A percentile compares a stretch with the other conserved stretches of the same genome.
phyloP scores from a whole-genome alignment of 2,797 vertebrate species.

The Momotus momota region DNA sequence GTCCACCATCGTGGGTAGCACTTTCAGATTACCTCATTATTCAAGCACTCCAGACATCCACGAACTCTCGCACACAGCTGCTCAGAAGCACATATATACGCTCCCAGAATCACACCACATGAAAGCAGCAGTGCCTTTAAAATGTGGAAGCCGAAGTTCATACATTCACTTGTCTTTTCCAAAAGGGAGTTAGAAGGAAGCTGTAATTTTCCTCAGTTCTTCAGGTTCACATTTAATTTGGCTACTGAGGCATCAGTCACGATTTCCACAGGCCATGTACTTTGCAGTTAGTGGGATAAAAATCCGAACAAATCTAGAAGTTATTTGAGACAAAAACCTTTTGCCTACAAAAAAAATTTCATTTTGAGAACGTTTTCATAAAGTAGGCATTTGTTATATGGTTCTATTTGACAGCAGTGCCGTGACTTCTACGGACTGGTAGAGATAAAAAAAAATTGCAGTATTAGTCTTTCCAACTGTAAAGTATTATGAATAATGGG shows the following conservation, averaged over 20 bases:
- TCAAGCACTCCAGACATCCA: neutral
- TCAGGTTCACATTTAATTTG: neutral
- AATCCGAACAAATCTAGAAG: neutral
- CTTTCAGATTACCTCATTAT: neutral
- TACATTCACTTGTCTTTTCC: neutral
- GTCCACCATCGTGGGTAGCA: neutral
- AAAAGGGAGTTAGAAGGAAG: neutral
- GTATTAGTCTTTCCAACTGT: neutral
- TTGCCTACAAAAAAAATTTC: too few species aligned
- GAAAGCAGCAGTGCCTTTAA: neutral
- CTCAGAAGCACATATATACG: neutral
- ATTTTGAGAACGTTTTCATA: neutral
- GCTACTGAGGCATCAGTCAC: neutral
- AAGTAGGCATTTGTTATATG: neutral
- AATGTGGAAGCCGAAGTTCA: neutral
- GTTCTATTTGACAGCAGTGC: neutral
- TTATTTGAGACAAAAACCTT: neutral
- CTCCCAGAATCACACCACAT: neutral
- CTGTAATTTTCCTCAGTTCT: neutral
- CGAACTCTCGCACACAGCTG: neutral
- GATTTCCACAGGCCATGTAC: neutral
- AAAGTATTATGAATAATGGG: neutral
- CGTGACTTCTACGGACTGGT: neutral
- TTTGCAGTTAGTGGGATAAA: neutral
- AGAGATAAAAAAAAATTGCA: neutral